Evolutionary conservation across 2,113 vertebrate species (phyloP).

Genomic region (Nesoenas mayeri): DNA sequence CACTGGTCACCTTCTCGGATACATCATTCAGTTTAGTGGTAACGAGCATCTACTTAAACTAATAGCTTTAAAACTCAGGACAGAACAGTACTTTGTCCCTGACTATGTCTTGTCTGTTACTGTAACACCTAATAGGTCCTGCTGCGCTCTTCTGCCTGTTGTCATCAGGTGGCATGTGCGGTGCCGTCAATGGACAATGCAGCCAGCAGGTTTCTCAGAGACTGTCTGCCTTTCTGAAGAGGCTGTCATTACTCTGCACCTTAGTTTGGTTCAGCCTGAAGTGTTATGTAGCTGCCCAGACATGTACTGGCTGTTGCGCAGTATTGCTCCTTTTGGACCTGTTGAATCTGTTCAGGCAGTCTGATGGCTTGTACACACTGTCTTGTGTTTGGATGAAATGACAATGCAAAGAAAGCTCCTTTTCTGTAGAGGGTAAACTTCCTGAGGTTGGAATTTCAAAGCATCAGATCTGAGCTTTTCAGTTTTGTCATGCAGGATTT

Average conservation of each 20-base stretch:
- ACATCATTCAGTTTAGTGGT: not conserved
- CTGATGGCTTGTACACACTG: not conserved
- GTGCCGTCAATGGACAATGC: too few relatives aligned
- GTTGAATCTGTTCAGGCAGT: not conserved
- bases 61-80: not conserved
- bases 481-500: not conserved
- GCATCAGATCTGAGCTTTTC: not conserved
- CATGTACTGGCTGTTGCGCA: not conserved
- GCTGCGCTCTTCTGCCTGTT: not conserved
- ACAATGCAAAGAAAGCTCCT: not conserved
- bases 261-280: not conserved
- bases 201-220: not conserved
- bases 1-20: not conserved
- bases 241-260: not conserved
- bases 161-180: fast-evolving
- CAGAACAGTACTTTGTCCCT: not conserved
- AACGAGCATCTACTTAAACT: not conserved
- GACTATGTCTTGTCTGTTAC: not conserved
- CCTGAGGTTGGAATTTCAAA: not conserved
- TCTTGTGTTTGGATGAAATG: not conserved
- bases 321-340: not conserved
- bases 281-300: not conserved
- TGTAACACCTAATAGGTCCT: not conserved
- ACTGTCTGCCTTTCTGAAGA: not conserved
- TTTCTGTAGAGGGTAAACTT: not conserved